Percentiles rank a stretch among this genome's conserved stretches.
Conservation (phyloP, 2,113 vertebrate genomes). For the Hyla sarda region DNA sequence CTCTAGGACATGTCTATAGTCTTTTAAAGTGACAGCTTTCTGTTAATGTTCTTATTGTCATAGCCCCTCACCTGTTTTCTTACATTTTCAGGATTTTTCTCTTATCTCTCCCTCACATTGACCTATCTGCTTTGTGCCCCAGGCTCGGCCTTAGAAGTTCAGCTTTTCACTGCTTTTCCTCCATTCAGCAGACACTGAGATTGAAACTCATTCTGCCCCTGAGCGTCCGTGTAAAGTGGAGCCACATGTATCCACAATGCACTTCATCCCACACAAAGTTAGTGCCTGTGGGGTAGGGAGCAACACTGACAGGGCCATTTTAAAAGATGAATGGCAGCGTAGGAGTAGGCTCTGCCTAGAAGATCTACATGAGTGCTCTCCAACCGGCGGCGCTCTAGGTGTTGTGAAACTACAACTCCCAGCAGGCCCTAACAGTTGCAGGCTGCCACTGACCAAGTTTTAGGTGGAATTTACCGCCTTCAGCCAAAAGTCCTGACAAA, state of each 20-base stretch:
- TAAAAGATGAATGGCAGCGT: not conserved
- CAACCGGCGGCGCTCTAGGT: not conserved
- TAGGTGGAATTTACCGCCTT: not conserved
- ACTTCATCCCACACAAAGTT: not conserved
- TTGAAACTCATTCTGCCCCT: not conserved
- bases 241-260: not conserved
- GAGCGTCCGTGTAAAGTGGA: not conserved
- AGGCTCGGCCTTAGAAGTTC: not conserved
- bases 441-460: not conserved
- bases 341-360: not conserved
- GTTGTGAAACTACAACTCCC: too few species aligned
- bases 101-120: not conserved
- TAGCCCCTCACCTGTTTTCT: not conserved
- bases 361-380: not conserved
- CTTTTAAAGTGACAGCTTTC: too few species aligned
- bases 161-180: not conserved
- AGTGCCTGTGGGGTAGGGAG: not conserved
- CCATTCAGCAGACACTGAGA: not conserved
- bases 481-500: not conserved
- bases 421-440: not conserved
- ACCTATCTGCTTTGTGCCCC: conserved; percentile 11
- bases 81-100: not conserved
- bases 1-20: too few species aligned
- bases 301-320: not conserved
- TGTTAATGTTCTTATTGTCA: not conserved